Conservation (phyloP, 2,888 invertebrate genomes). For the Rutpela maculata region DNA sequence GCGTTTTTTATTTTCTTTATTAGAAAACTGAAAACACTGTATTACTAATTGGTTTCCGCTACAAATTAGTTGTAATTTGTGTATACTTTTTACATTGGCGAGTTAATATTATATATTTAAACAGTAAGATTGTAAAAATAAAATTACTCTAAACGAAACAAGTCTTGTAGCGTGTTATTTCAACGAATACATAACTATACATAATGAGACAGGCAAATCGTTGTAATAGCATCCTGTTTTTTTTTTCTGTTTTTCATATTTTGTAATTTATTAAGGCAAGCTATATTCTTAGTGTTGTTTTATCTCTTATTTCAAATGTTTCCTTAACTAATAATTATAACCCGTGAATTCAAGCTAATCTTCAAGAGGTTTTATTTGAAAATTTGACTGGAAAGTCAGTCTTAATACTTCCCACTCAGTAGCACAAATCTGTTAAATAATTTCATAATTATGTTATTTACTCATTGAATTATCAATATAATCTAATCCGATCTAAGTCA, state of each 20-base stretch:
- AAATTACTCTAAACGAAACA: background rate
- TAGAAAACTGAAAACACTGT: background rate
- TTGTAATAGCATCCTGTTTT: slow-evolving; percentile 1
- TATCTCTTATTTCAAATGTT: background rate
- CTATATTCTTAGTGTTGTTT: background rate
- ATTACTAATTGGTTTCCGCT: background rate
- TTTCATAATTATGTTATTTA: too few relatives aligned
- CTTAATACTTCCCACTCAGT: too few relatives aligned
- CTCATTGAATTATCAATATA: too few relatives aligned
- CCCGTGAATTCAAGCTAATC: background rate
- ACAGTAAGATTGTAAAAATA: background rate
- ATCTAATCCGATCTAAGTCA: too few relatives aligned
- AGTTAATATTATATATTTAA: background rate
- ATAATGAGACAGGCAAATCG: background rate
- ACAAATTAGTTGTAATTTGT: background rate
- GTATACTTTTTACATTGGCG: background rate
- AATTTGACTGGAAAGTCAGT: too few relatives aligned
- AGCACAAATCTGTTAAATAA: too few relatives aligned
- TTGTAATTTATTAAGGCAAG: background rate
- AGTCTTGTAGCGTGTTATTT: too few relatives aligned
- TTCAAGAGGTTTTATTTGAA: background rate
- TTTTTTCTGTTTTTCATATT: background rate
- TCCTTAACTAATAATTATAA: background rate
- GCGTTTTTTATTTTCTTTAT: background rate
- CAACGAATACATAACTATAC: background rate